These are phyloP conservation scores for Nephrotoma guestfalica DNA, from an alignment of 2,888 invertebrate genomes.

Conservation along the genomic window DNA sequence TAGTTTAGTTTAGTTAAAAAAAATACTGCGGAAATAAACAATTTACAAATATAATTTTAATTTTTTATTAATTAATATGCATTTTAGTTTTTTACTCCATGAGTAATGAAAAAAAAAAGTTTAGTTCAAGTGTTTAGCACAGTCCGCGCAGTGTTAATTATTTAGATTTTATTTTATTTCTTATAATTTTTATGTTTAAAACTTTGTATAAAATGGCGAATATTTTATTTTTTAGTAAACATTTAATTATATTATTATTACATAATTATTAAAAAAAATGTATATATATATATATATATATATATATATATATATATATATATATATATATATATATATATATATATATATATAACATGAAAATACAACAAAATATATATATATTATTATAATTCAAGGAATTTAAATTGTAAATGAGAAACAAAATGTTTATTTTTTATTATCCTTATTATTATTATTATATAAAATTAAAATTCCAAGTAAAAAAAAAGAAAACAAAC, in stretches of 20 bases:
- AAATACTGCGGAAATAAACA: neutral
- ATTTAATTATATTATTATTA: neutral
- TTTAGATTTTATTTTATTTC: neutral
- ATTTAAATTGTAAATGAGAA: neutral
- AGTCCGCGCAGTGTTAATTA: neutral
- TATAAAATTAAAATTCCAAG: neutral
- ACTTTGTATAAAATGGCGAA: neutral
- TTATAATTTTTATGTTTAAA: neutral
- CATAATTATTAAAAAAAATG: neutral
- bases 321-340: neutral
- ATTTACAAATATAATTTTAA: neutral
- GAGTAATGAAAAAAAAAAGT: neutral
- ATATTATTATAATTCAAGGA: neutral
- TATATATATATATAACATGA: neutral
- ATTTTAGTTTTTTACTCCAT: neutral
- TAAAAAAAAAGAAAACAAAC: neutral
- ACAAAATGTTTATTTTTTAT: neutral
- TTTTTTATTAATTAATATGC: neutral
- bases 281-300: neutral
- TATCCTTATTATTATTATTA: neutral
- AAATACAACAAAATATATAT: neutral
- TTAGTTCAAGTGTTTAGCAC: neutral
- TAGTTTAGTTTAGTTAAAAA: neutral
- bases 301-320: neutral
- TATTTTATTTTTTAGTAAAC: neutral